Evolutionary conservation across 2,888 invertebrate genomes (phyloP).

Genomic region (Liopterus haemorrhoidalis): DNA sequence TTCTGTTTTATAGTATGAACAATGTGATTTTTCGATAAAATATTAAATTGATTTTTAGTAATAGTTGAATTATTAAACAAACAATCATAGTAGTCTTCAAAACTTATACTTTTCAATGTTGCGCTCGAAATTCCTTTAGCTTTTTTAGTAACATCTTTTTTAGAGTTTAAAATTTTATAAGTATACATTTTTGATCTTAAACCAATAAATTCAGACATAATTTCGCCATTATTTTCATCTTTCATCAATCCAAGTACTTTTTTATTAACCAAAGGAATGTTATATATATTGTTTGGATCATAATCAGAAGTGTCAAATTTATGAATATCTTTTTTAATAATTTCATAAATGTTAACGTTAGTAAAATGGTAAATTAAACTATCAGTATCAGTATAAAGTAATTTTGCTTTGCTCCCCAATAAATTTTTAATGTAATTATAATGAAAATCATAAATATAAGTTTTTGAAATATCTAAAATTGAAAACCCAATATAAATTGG

Average conservation of each 20-base stretch:
- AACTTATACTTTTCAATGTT: conserved; percentile 26
- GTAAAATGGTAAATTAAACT: conserved; percentile 24
- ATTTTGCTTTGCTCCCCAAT: conserved; percentile 23
- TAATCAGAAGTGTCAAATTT: conserved; percentile 32
- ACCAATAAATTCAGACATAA: conserved; percentile 37
- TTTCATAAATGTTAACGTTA: conserved; percentile 21
- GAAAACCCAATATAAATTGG: conserved; percentile 34
- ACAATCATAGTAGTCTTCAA: conserved; percentile 25
- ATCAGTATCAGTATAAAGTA: conserved; percentile 31
- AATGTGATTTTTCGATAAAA: conserved; percentile 23
- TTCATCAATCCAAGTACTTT: conserved; percentile 38
- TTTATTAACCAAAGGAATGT: conserved; percentile 33
- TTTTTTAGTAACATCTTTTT: conserved; percentile 29
- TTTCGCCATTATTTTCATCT: conserved; percentile 36
- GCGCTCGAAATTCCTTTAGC: conserved; percentile 24
- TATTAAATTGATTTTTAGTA: conserved; percentile 16
- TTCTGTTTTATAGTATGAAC: conserved; percentile 24
- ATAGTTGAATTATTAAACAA: conserved; percentile 9
- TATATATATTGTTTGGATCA: conserved; percentile 26
- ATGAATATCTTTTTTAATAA: conserved; percentile 20
- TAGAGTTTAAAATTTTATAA: neutral
- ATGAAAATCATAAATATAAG: conserved; percentile 36
- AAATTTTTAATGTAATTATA: conserved; percentile 29
- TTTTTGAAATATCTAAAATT: conserved; percentile 34
- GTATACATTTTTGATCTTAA: conserved; percentile 33